phyloP scores from a whole-genome alignment of 1,140 invertebrate species.

The Camponotus vicinus region DNA sequence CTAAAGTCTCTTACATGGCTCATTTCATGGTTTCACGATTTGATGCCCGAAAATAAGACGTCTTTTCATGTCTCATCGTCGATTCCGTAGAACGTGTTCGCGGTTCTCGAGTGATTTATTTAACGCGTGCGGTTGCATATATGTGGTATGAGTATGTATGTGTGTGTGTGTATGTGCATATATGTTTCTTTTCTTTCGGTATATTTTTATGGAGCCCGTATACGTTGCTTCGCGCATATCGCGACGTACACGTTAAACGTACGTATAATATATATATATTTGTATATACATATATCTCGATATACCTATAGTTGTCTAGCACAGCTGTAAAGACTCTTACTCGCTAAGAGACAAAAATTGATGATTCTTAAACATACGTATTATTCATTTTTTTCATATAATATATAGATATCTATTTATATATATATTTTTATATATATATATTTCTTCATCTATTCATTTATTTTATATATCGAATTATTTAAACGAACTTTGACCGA shows the following conservation, averaged over 20 bases:
- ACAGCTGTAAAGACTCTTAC: conserved; percentile 84
- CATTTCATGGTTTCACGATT: neutral
- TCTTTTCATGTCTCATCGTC: conserved; percentile 14
- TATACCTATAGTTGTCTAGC: conserved; percentile 84
- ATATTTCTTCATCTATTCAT: conserved; percentile 56
- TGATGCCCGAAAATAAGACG: neutral
- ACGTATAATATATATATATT: conserved; percentile 40
- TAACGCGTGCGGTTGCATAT: conserved; percentile 46
- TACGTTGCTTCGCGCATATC: conserved; percentile 37
- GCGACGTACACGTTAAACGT: conserved; percentile 55
- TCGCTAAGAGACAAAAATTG: conserved; percentile 77
- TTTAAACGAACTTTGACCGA: conserved; percentile 66
- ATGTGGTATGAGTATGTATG: neutral
- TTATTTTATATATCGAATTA: conserved; percentile 65
- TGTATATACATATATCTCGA: conserved; percentile 57
- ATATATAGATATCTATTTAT: conserved; percentile 67
- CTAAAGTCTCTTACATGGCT: neutral
- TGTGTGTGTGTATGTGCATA: conserved; percentile 5
- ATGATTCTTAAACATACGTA: conserved; percentile 71
- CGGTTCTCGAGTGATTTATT: conserved; percentile 27
- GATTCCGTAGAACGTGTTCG: conserved; percentile 1
- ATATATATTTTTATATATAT: conserved; percentile 49
- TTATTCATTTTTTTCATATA: conserved; percentile 72
- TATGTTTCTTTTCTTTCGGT: conserved; percentile 16
- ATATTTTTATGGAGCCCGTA: conserved; percentile 49